phyloP scores from a whole-genome alignment of 2,888 invertebrate genomes.

The Achlya flavicornis region DNA sequence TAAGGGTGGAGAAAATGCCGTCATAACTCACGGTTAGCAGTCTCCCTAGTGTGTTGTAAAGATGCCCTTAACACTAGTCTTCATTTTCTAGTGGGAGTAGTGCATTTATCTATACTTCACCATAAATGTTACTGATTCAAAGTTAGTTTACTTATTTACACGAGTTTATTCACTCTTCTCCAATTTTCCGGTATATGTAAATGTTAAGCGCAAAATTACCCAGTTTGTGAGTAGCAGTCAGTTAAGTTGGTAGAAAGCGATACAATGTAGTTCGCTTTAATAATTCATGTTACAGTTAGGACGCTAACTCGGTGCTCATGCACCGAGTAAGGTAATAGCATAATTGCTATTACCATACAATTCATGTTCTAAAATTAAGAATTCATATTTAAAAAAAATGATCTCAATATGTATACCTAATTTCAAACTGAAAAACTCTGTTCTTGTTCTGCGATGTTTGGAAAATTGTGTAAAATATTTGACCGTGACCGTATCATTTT shows the following conservation, averaged over 20 bases:
- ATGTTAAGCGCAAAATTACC: neutral
- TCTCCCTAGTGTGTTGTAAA: constrained; percentile 80
- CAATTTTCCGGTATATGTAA: neutral
- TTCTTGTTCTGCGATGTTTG: too few species aligned
- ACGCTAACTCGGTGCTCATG: neutral
- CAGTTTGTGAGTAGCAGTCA: neutral
- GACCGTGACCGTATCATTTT: too few species aligned
- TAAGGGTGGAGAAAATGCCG: constrained; percentile 79
- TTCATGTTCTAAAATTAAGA: neutral
- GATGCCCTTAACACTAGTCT: constrained; percentile 82
- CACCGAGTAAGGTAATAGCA: too few species aligned
- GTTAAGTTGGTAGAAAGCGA: neutral
- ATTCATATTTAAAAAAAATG: too few species aligned
- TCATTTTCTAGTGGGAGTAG: constrained; percentile 72
- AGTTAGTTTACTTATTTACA: neutral
- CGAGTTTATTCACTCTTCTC: neutral
- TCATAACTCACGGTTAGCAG: constrained; percentile 79
- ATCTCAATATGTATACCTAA: too few species aligned
- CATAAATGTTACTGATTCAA: neutral
- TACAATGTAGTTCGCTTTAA: neutral
- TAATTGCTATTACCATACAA: neutral
- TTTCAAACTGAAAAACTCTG: too few species aligned
- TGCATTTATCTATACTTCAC: constrained; percentile 57
- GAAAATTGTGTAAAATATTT: too few species aligned
- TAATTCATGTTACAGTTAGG: constrained; percentile 1